phyloP scores from a whole-genome alignment of 2,888 invertebrate species.

The Mythimna loreyi region DNA sequence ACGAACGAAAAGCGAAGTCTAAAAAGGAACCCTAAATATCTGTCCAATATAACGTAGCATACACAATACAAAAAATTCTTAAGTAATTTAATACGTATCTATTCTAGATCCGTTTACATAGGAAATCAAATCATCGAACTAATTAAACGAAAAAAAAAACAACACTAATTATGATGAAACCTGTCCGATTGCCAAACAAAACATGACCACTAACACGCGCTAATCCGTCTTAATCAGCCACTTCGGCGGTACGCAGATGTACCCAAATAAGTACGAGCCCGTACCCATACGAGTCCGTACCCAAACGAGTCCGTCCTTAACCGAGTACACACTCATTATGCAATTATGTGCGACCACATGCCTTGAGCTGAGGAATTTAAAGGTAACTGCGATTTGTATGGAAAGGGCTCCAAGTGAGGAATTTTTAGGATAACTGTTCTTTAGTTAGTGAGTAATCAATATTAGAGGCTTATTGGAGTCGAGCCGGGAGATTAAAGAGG shows the following conservation, averaged over 20 bases:
- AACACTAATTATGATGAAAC: neutral
- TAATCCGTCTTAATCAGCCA: slow-evolving; percentile 85
- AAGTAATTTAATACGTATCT: neutral
- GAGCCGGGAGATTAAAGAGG: slow-evolving; percentile 7
- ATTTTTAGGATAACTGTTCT: slow-evolving; percentile 59
- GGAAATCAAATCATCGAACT: neutral
- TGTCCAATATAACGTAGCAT: too few species aligned
- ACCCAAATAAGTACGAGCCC: slow-evolving; percentile 64
- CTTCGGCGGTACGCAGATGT: slow-evolving; percentile 71
- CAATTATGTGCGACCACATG: slow-evolving; percentile 67
- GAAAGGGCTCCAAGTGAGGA: slow-evolving; percentile 49
- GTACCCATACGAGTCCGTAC: slow-evolving; percentile 61
- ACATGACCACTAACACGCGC: slow-evolving; percentile 64
- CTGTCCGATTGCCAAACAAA: slow-evolving; percentile 11
- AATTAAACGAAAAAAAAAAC: neutral
- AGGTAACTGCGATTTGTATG: slow-evolving; percentile 50
- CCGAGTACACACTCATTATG: slow-evolving; percentile 67
- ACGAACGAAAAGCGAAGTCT: too few species aligned
- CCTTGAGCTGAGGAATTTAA: slow-evolving; percentile 39
- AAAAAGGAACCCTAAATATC: too few species aligned
- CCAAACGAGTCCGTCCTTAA: slow-evolving; percentile 50
- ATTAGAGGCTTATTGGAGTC: slow-evolving; percentile 6
- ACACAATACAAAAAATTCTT: too few species aligned
- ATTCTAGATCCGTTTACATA: neutral
- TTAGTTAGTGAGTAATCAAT: slow-evolving; percentile 13